These are phyloP conservation scores for Brachypodius melanocephalos DNA, from an alignment of 2,113 vertebrate species.

Conservation along the genomic window DNA sequence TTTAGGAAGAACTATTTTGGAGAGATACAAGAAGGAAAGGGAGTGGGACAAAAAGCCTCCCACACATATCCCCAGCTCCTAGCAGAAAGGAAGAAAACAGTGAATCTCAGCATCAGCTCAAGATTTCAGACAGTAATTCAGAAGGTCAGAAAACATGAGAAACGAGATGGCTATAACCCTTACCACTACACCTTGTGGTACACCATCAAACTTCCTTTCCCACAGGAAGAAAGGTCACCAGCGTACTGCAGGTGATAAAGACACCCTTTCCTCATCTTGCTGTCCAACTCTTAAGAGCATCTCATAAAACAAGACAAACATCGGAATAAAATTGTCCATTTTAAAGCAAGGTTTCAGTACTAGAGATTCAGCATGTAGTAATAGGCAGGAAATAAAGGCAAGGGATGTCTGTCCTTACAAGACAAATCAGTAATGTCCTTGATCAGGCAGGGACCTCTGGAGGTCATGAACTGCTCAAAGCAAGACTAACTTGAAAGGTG, in stretches of 20 bases:
- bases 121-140: not conserved
- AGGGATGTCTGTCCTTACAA: not conserved
- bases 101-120: not conserved
- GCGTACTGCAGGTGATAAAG: not conserved
- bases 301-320: not conserved
- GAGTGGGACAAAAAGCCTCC: not conserved
- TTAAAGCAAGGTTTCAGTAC: not conserved
- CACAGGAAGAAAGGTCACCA: not conserved
- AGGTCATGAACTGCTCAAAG: not conserved
- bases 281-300: not conserved
- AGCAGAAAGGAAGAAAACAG: not conserved
- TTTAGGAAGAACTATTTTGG: conserved; percentile 16
- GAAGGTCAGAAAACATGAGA: not conserved
- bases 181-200: not conserved
- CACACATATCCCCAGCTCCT: not conserved
- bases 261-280: not conserved
- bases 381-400: not conserved
- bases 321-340: not conserved
- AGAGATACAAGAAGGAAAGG: not conserved
- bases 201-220: not conserved
- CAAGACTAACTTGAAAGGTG: not conserved
- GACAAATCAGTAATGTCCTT: not conserved
- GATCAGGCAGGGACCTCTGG: not conserved
- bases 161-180: not conserved
- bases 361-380: not conserved